Base-by-base conservation (phyloP, 1,140 invertebrate genomes). In the Augochlora pura region DNA sequence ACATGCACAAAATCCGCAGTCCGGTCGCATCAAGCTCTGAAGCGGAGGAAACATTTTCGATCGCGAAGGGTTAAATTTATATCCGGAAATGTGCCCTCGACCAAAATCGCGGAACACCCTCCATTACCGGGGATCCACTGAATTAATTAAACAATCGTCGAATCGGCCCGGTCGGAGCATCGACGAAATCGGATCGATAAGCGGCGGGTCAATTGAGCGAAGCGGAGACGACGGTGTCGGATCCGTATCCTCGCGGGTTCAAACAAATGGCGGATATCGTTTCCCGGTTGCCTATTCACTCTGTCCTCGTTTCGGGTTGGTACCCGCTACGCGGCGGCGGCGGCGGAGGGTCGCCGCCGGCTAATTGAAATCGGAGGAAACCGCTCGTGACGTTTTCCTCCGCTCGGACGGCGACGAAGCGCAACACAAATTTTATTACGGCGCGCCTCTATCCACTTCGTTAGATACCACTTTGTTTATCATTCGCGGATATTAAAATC, bases 401-500 rank as follows among this genome's bases (percentile, higher is more conserved):
- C 73, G 69, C 83, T 80, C 72, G 72, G 81, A n/a, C 70, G 80
- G 75, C 81, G 77, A 76, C 79, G 79, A 72, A 82, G 81, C 83
- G 82, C 77, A 86, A 88, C 79, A 63, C 83, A 89, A 89, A 87
- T 89, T 87, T 89, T 89, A 89, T 89, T 89, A 89, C 88, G 65
- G 70, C 77, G 72, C 79, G 77, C 83, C 80, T 86, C 81, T 86
- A 87, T 89, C 88, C 88, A 89, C 88, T 89, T 89, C 88, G 88
- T 89, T 89, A 89, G 85, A 86, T 89, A 82, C 85, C 88, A 89
- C 87, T 89, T 89, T 89, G 88, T 89, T 89, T 89, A 89, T 89
- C 88, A 89, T 89, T 89, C 85, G 82, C 83, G 84, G 84, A 89
- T 89, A 89, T 89, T 89, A 89, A 89, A 89, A 89, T 86, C 57